Base-by-base conservation (phyloP, 2,113 vertebrate species). In the Platichthys stellatus region DNA sequence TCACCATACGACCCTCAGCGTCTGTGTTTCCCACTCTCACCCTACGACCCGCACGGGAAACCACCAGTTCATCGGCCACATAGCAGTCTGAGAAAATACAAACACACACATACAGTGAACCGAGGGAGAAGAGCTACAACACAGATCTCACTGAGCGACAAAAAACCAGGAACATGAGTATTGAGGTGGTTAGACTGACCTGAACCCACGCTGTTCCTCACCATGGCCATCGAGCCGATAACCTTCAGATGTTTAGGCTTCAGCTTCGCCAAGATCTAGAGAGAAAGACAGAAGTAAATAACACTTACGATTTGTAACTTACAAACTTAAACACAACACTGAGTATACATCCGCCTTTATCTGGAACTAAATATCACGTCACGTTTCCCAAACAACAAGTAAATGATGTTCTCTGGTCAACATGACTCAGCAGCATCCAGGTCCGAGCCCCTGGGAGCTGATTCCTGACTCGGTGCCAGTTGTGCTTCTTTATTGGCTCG, bases 21-120 rank as follows among this genome's bases (percentile, higher is more conserved):
- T 96, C 95, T 0, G 95, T 96, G 93, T 96, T 96, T 63, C 95
- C 95, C 73, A 96, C 94, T 38, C 95, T 90, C 40, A 95, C 90
- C 28, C 94, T 85, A 58, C 91, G 92, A 31, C 93, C 91, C 0
- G 94, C 95, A 7, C 95, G 93, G 24, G 95, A 94, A 40, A 93
- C 88, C 53, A 96, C 73, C 80, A 96, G 86, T 59, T 96, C 95
- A 51, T 96, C 95, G 0, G 95, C 90, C 78, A 96, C 95, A 1
- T 95, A 96, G 87, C 95, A 95, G 81, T 95, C 95, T 95, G 90
- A 68, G 24, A 38, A 69, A 69, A 45, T 0, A 63, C 26, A 81
- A 4, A 38, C 7, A 24, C 18, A 78, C 3, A 26, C 8, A 23
- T 2, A 23, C 35, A 68, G 15, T 58, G 2, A 28, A 35, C 24